These are phyloP conservation scores for Lasiommata megera DNA, from an alignment of 2,888 invertebrate species.

Conservation along the genomic window DNA sequence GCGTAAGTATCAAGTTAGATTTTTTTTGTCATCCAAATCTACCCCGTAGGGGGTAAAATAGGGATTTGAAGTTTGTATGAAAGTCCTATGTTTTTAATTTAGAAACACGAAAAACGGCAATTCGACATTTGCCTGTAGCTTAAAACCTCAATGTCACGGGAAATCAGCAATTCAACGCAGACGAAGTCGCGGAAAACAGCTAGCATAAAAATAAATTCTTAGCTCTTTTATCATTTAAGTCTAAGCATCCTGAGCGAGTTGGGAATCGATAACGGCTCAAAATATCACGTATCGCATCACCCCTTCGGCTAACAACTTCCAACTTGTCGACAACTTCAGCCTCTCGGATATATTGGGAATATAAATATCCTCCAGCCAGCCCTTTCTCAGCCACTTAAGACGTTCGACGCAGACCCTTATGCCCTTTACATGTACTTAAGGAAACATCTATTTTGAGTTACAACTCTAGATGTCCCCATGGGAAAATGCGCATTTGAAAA, in stretches of 20 bases:
- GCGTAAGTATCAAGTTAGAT: too few species aligned
- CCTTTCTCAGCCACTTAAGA: conserved; percentile 73
- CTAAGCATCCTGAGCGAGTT: conserved; percentile 21
- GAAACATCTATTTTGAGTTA: conserved; percentile 44
- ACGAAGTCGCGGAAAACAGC: too few species aligned
- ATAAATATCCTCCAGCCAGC: conserved; percentile 68
- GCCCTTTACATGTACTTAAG: conserved; percentile 40
- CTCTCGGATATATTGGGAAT: conserved; percentile 73
- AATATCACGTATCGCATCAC: conserved; percentile 35
- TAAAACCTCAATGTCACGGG: too few species aligned
- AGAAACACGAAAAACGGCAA: too few species aligned
- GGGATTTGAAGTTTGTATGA: too few species aligned
- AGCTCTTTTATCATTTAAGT: background rate
- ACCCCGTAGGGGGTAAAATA: too few species aligned
- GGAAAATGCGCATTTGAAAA: conserved; percentile 37
- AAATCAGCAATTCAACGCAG: too few species aligned
- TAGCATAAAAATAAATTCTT: background rate
- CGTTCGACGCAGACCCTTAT: conserved; percentile 60
- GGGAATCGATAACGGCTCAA: conserved; percentile 25
- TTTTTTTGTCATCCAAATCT: too few species aligned
- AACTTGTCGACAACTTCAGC: conserved; percentile 53
- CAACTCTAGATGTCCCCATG: conserved; percentile 33
- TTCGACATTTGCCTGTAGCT: too few species aligned
- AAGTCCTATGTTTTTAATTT: too few species aligned
- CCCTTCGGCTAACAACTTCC: conserved; percentile 45